phyloP scores from a whole-genome alignment of 2,888 invertebrate species.

The Rhorus exstirpatorius region DNA sequence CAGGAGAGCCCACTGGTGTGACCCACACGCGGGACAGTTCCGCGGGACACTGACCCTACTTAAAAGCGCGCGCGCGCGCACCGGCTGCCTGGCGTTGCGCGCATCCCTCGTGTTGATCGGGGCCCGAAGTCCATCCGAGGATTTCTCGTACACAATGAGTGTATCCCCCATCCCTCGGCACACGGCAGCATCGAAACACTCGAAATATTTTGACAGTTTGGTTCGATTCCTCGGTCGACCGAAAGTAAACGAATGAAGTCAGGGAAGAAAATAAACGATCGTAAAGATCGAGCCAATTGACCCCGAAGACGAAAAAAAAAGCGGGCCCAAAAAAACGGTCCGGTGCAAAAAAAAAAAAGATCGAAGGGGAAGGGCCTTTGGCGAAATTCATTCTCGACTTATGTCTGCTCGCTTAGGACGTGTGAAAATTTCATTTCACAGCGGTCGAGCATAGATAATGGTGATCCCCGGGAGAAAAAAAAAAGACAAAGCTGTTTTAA shows the following conservation, averaged over 20 bases:
- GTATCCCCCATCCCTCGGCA: constrained; percentile 7
- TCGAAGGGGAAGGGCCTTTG: constrained; percentile 13
- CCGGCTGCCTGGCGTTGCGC: constrained; percentile 59
- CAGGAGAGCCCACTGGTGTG: constrained; percentile 66
- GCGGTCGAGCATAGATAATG: constrained; percentile 80
- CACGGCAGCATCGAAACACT: constrained; percentile 42
- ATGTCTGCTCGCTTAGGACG: constrained; percentile 72
- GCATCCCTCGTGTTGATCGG: constrained; percentile 55
- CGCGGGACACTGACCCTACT: constrained; percentile 76
- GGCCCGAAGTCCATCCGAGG: constrained; percentile 65
- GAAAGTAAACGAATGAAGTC: constrained; percentile 26
- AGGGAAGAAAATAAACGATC: constrained; percentile 52
- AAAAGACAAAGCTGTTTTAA: constrained; percentile 43
- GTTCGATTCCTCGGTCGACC: constrained; percentile 62
- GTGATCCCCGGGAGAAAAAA: constrained; percentile 46
- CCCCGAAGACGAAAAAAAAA: constrained; percentile 50
- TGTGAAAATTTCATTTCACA: constrained; percentile 82
- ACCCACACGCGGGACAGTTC: constrained; percentile 68
- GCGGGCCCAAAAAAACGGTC: constrained; percentile 45
- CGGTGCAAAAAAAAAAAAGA: constrained; percentile 10
- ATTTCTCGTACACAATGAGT: constrained; percentile 71
- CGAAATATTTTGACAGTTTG: constrained; percentile 82
- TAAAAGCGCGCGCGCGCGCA: constrained; percentile 64
- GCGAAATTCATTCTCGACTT: constrained; percentile 33
- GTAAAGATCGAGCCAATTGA: constrained; percentile 70